These are phyloP conservation scores for Poecilia wingei DNA, from an alignment of 2,797 vertebrate species.

Conservation along the genomic window DNA sequence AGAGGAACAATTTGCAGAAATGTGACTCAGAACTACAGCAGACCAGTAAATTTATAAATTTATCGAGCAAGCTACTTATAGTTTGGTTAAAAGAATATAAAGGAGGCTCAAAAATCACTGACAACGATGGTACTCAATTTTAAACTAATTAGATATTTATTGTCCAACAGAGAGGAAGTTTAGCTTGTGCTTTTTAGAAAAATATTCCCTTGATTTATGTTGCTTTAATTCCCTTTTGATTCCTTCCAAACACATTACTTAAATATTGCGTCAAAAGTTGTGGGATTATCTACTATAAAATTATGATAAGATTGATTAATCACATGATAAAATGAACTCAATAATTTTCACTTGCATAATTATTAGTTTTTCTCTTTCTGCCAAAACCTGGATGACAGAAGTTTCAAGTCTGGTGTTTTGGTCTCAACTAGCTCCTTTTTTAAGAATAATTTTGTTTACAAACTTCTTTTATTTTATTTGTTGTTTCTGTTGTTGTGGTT, in stretches of 20 bases:
- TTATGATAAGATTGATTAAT: neutral
- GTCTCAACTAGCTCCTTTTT: neutral
- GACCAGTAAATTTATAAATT: neutral
- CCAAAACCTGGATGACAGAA: too few species aligned
- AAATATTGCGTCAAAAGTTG: neutral
- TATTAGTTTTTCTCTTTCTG: too few species aligned
- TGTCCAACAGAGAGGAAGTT: neutral
- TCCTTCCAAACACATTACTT: neutral
- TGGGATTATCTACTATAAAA: neutral
- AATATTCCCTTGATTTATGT: neutral
- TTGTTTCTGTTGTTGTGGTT: too few species aligned
- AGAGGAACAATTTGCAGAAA: slow-evolving; percentile 1
- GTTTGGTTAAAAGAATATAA: neutral
- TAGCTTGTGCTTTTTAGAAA: neutral
- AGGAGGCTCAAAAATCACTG: neutral
- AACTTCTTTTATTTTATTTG: too few species aligned
- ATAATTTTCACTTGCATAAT: too few species aligned
- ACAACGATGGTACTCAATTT: neutral
- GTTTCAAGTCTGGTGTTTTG: too few species aligned
- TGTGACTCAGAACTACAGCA: slow-evolving; percentile 1
- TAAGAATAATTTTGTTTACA: too few species aligned
- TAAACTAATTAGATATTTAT: neutral
- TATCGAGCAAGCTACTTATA: neutral
- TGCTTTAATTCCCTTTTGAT: neutral
- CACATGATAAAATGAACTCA: too few species aligned